Conservation (phyloP, 2,113 vertebrate genomes). For the Elaphurus davidianus region DNA sequence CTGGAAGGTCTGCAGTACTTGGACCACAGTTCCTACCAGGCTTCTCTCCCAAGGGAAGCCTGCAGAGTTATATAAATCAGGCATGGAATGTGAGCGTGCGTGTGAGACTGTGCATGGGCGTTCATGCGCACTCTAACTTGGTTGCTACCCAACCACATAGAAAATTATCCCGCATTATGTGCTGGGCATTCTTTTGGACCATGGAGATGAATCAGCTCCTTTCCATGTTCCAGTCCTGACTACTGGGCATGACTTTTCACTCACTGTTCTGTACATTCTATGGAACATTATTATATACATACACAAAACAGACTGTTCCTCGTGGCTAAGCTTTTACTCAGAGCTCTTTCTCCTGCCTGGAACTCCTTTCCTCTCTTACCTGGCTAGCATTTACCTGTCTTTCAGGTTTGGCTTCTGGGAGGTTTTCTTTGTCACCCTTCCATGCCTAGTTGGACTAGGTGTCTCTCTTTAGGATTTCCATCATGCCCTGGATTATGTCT, state of each 20-base stretch:
- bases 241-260: neutral
- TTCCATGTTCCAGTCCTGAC: too few relatives aligned
- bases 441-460: neutral
- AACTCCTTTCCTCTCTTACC: neutral
- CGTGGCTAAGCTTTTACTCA: neutral
- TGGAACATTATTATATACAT: neutral
- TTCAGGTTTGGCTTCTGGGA: neutral
- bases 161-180: neutral
- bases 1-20: neutral
- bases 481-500: neutral
- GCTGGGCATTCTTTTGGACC: neutral
- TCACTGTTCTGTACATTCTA: neutral
- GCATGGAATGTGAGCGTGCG: fast-evolving
- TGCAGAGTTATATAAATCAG: neutral
- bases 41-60: neutral
- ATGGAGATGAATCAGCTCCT: neutral
- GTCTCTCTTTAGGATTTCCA: neutral
- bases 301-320: neutral
- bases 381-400: neutral
- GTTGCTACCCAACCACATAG: neutral
- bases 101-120: neutral
- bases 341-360: neutral
- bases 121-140: neutral
- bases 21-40: neutral
- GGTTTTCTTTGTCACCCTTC: neutral